phyloP scores from a whole-genome alignment of 2,113 vertebrate species.

The Poicephalus gulielmi region DNA sequence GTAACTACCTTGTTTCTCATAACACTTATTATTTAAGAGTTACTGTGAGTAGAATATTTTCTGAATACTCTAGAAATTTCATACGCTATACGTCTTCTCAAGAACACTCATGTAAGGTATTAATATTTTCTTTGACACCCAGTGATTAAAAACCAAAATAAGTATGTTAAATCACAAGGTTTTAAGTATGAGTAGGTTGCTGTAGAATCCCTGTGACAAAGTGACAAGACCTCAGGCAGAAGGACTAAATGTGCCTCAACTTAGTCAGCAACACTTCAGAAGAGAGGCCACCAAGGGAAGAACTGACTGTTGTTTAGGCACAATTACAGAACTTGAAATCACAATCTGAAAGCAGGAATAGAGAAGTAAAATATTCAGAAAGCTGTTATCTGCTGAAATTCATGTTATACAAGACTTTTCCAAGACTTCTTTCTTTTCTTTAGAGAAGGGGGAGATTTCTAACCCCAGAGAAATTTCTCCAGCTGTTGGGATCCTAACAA shows the following conservation, averaged over 20 bases:
- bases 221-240: not conserved
- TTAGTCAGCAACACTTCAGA: not conserved
- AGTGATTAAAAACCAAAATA: not conserved
- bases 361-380: not conserved
- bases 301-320: not conserved
- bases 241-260: not conserved
- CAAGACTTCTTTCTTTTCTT: not conserved
- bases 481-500: not conserved
- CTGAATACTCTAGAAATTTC: not conserved
- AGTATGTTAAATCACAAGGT: not conserved
- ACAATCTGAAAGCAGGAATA: not conserved
- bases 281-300: not conserved
- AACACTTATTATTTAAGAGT: not conserved
- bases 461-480: not conserved
- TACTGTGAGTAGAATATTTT: not conserved
- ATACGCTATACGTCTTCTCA: not conserved
- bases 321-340: not conserved
- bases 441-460: not conserved
- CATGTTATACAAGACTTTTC: not conserved
- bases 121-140: not conserved
- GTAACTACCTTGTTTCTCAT: not conserved
- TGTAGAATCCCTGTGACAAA: not conserved
- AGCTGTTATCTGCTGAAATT: not conserved
- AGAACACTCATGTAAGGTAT: not conserved
- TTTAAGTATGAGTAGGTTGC: not conserved